A percentile compares a stretch with the other conserved stretches of the same genome.
These are phyloP conservation scores for Apostichopus japonicus DNA, from an alignment of 35 echinoderm and acorn worm species.

Conservation along the genomic window DNA sequence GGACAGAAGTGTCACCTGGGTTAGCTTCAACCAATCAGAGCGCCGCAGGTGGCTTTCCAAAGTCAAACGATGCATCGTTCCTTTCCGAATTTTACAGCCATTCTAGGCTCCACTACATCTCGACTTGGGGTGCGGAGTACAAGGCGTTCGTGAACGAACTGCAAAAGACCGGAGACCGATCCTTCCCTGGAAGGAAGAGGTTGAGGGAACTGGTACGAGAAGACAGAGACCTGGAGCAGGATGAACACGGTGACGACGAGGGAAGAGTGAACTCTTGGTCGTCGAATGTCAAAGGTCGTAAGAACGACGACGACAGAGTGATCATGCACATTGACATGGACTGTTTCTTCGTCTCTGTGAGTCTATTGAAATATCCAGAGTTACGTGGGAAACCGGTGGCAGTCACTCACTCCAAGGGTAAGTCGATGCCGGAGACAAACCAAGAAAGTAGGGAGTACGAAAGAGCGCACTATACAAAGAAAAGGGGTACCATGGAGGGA, in stretches of 20 bases:
- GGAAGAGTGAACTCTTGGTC: neutral
- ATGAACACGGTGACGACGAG: neutral
- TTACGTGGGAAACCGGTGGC: conserved; percentile 92
- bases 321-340: conserved; percentile 99
- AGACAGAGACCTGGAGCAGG: neutral
- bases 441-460: conserved; percentile 76
- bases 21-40: neutral
- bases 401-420: conserved; percentile 90
- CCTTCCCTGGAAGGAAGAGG: conserved; percentile 80
- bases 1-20: neutral
- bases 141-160: conserved; percentile 89
- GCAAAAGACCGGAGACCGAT: conserved; percentile 70
- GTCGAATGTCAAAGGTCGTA: neutral
- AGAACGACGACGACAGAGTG: neutral
- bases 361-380: conserved; percentile 81
- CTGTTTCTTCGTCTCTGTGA: conserved; percentile 98
- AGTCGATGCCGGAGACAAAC: conserved; percentile 71
- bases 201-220: conserved; percentile 44
- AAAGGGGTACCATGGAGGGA: conserved; percentile 15
- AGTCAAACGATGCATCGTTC: conserved; percentile 80
- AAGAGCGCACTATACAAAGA: conserved; percentile 75
- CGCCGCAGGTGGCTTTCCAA: conserved; percentile 23
- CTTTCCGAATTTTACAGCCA: conserved; percentile 95
- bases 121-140: conserved; percentile 97
- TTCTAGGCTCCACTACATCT: conserved; percentile 89